Percentiles rank a stretch among this genome's conserved stretches.
Conservation (phyloP, 2,888 invertebrate species). For the Drosophila maculinotata region DNA sequence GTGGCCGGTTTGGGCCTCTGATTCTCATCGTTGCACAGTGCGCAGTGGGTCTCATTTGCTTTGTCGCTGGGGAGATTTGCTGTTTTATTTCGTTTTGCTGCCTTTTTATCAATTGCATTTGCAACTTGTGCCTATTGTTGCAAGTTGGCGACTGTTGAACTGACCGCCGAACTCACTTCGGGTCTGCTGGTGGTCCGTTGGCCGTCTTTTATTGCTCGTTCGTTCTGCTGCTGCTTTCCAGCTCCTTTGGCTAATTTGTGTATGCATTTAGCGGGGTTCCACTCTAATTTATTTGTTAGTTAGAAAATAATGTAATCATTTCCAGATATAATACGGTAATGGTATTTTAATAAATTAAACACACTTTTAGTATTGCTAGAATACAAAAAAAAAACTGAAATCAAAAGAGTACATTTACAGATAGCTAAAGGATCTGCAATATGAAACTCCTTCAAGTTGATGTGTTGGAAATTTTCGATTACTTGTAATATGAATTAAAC, state of each 20-base stretch:
- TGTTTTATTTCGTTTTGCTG: conserved; percentile 31
- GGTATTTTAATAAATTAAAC: too few species aligned
- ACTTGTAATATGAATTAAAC: conserved; percentile 38
- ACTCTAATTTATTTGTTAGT: conserved; percentile 9
- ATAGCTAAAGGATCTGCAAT: too few species aligned
- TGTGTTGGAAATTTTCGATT: background rate
- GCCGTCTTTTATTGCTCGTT: conserved; percentile 42
- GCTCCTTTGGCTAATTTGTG: conserved; percentile 58
- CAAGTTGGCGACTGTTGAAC: conserved; percentile 12
- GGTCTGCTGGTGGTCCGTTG: conserved; percentile 11
- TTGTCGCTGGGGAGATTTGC: conserved; percentile 70
- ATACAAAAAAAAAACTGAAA: background rate
- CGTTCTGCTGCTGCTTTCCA: conserved; percentile 44
- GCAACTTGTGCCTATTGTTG: conserved; percentile 72
- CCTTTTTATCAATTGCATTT: conserved; percentile 56
- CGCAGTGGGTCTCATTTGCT: conserved; percentile 72
- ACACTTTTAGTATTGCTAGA: too few species aligned
- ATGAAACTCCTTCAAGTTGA: conserved; percentile 1
- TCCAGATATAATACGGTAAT: background rate
- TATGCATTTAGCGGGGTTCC: conserved; percentile 11
- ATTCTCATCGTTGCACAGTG: conserved; percentile 33
- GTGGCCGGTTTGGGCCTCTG: conserved; percentile 59
- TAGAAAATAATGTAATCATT: background rate
- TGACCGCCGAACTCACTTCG: conserved; percentile 14
- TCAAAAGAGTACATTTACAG: too few species aligned